Base-by-base conservation (phyloP, 2,888 invertebrate species). In the Thera britannica region DNA sequence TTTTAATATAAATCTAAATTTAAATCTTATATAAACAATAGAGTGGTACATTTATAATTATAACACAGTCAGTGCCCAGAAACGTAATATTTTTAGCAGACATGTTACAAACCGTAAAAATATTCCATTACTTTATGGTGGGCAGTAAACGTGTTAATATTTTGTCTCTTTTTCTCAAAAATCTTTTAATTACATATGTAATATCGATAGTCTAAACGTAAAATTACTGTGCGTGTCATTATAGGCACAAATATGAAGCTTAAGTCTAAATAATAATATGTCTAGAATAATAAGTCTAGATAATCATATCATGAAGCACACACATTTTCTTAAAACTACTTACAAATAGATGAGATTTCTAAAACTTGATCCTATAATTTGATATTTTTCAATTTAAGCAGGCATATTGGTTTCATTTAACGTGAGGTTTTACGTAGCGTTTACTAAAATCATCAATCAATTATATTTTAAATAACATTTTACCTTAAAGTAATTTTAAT, bases 281-380 rank as follows among this genome's bases (percentile, higher is more conserved):
- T n/a, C n/a, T n/a, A n/a, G n/a, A n/a, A n/a, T n/a, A n/a, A n/a
- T 23, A 36, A 73, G 48, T 62, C 58, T 41, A 38, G 61, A 52
- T 35, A 4, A 65, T 70, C 75, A 73, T 72, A 75, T 74, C 38
- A 35, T 54, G 67, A 76, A 77, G 72, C 74, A 77, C 77, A 77
- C 75, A 73, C 74, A 59, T 44, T 23, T 61, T 55, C 54, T 70
- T 77, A 71, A 68, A 72, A 57, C 67, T 60, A 70, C 62, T 63
- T 73, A 71, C 5, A 69, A 67, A 72, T 75, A 77, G 75, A 67
- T 73, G 75, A 75, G 75, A 75, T 75, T 75, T 12, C 72, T 72
- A 48, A 61, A 65, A 65, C 62, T 69, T 57, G 49, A 67, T 23
- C 62, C 44, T 46, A 46, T 46, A 46, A 9, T 46, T 62, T 59